Conservation (phyloP, 2,113 vertebrate genomes). For the Poeciliopsis turrubarensis region DNA sequence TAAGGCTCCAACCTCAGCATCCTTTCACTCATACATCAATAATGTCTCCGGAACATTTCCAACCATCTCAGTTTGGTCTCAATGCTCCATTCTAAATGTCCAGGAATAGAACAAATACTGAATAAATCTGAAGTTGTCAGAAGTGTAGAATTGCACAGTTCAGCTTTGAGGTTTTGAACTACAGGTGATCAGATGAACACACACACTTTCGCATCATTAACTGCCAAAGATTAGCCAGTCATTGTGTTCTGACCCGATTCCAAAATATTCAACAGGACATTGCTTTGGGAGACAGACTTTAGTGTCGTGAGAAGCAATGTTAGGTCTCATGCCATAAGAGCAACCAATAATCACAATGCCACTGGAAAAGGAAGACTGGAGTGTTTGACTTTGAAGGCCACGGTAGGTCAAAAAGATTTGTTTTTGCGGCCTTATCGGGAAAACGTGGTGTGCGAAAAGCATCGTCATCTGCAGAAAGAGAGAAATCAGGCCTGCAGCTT, state of each 20-base stretch:
- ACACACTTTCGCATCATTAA: neutral
- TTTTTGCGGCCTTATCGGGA: neutral
- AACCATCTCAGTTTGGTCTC: no score
- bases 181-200: neutral
- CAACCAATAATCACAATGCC: neutral
- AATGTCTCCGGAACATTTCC: no score
- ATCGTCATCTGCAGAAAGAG: constrained; percentile 20
- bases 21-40: no score
- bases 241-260: neutral
- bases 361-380: neutral
- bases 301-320: neutral
- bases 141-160: neutral
- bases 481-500: constrained; percentile 43
- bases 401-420: neutral
- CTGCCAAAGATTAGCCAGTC: neutral
- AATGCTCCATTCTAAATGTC: no score
- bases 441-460: neutral
- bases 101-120: no score
- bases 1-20: no score
- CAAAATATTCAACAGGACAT: neutral
- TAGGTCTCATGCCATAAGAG: neutral
- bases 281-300: neutral
- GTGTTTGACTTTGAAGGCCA: neutral
- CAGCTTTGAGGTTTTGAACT: neutral
- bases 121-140: no score